A percentile compares a stretch with the other conserved stretches of the same genome.
Conservation (phyloP, 2,888 invertebrate genomes). For the Aphodius sticticus region DNA sequence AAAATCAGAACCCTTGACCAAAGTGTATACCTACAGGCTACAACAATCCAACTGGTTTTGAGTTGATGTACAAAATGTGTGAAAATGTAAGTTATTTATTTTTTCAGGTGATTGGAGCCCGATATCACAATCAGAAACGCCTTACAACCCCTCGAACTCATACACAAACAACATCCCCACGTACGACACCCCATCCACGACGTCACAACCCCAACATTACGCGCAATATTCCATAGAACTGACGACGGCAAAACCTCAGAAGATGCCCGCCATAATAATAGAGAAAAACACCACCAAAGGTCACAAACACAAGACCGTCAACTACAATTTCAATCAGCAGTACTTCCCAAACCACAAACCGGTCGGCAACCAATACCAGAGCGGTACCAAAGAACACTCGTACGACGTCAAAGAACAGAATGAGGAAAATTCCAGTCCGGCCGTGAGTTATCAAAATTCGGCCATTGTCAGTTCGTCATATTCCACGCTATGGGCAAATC, state of each 20-base stretch:
- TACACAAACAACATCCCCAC: conserved; percentile 10
- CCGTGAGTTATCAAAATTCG: conserved; percentile 24
- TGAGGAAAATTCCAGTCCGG: conserved; percentile 1
- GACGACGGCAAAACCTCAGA: conserved; percentile 33
- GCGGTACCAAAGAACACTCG: not conserved
- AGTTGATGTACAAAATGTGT: too few relatives aligned
- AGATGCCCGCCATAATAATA: conserved; percentile 27
- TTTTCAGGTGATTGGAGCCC: conserved; percentile 28
- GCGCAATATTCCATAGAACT: conserved; percentile 27
- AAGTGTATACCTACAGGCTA: too few relatives aligned
- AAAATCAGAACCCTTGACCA: too few relatives aligned
- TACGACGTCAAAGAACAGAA: conserved; percentile 25
- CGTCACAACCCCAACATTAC: conserved; percentile 12
- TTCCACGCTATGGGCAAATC: conserved; percentile 26
- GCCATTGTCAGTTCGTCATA: conserved; percentile 19
- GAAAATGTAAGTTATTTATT: too few relatives aligned
- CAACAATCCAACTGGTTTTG: too few relatives aligned
- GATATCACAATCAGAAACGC: conserved; percentile 20
- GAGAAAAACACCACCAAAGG: conserved; percentile 21
- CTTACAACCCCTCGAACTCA: conserved; percentile 11
- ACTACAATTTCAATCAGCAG: conserved; percentile 18
- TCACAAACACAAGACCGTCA: not conserved
- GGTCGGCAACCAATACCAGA: not conserved
- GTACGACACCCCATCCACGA: not conserved
- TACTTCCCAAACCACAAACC: conserved; percentile 22